phyloP scores from a whole-genome alignment of 2,113 vertebrate genomes.

The Zootoca vivipara region DNA sequence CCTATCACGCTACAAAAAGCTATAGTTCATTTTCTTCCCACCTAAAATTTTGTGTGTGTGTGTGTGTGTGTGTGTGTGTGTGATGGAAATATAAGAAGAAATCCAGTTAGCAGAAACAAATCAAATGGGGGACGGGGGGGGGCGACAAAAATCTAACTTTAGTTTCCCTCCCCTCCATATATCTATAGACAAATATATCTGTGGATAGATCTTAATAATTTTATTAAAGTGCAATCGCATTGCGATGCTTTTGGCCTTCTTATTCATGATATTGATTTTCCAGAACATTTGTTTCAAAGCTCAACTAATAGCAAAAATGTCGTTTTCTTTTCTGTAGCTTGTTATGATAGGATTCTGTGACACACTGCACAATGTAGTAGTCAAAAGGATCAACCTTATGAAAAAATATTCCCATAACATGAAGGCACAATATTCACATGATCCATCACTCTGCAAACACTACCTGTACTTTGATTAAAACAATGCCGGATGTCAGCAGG shows the following conservation, averaged over 20 bases:
- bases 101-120: slow-evolving; percentile 64
- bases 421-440: slow-evolving; percentile 47
- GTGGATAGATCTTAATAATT: slow-evolving; percentile 18
- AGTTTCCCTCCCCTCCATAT: slow-evolving; percentile 5
- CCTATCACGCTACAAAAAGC: slow-evolving; percentile 84
- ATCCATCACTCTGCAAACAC: slow-evolving; percentile 56
- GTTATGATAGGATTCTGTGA: slow-evolving; percentile 52
- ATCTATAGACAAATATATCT: not conserved
- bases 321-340: slow-evolving; percentile 38
- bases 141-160: not conserved
- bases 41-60: slow-evolving; percentile 78
- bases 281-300: slow-evolving; percentile 41
- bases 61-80: not conserved
- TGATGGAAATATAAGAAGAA: slow-evolving; percentile 73
- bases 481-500: slow-evolving; percentile 56
- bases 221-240: not conserved
- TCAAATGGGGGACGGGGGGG: not conserved
- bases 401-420: slow-evolving; percentile 62
- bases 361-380: slow-evolving; percentile 63
- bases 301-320: slow-evolving; percentile 65
- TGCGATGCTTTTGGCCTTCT: not conserved
- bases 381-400: slow-evolving; percentile 61
- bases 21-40: slow-evolving; percentile 73
- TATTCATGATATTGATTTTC: slow-evolving; percentile 52
- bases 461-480: slow-evolving; percentile 67